These are phyloP conservation scores for Crenuchus spilurus DNA, from an alignment of 2,797 vertebrate species.

Conservation along the genomic window DNA sequence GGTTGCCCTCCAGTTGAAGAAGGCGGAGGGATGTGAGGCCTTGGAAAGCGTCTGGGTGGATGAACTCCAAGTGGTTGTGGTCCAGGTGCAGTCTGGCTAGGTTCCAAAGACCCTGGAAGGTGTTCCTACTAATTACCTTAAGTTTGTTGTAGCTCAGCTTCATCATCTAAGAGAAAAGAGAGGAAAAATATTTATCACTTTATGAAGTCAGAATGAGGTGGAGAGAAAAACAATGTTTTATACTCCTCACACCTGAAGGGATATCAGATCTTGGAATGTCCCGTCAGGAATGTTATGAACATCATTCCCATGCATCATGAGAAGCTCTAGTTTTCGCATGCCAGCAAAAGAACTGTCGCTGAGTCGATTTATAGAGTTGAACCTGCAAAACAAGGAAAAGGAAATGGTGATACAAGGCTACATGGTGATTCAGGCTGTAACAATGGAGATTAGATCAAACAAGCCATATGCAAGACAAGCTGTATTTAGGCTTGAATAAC, in stretches of 20 bases:
- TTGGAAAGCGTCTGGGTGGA: conserved; percentile 88
- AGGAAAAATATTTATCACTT: neutral
- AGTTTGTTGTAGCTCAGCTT: conserved; percentile 96
- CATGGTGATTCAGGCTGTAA: neutral
- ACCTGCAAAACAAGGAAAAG: conserved; percentile 70
- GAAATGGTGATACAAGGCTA: neutral
- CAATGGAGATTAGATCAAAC: neutral
- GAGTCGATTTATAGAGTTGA: conserved; percentile 87
- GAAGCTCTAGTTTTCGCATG: conserved; percentile 84
- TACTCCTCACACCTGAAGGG: conserved; percentile 83
- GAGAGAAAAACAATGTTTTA: neutral
- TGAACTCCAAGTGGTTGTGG: conserved; percentile 89
- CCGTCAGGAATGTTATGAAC: conserved; percentile 83
- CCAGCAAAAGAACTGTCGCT: conserved; percentile 80
- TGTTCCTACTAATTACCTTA: conserved; percentile 74
- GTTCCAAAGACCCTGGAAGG: conserved; percentile 82
- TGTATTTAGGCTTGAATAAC: too few relatives aligned
- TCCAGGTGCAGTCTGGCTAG: conserved; percentile 87
- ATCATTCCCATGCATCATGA: conserved; percentile 93
- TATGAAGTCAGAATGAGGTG: neutral
- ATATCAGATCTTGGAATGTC: conserved; percentile 81
- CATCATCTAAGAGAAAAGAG: conserved; percentile 79
- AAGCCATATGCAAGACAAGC: too few relatives aligned
- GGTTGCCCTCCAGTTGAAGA: conserved; percentile 91
- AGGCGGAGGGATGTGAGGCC: conserved; percentile 86